These are phyloP conservation scores for Cremastobaeus sp. DNA, from an alignment of 2,888 invertebrate genomes.

Conservation along the genomic window DNA sequence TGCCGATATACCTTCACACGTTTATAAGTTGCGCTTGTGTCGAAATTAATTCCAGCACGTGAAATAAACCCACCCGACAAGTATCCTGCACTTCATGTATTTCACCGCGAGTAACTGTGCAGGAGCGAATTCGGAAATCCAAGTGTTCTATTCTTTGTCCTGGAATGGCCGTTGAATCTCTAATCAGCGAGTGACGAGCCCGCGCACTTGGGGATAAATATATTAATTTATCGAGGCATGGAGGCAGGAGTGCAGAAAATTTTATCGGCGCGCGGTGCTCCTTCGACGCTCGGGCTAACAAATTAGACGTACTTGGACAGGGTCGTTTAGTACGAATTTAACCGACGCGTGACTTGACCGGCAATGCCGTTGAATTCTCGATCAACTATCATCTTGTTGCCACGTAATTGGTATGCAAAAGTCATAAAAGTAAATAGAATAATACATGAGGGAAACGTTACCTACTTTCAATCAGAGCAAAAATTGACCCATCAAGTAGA, in stretches of 20 bases:
- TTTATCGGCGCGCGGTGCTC: slow-evolving; percentile 46
- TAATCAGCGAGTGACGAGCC: no score
- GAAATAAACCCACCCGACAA: no score
- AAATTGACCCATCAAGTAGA: slow-evolving; percentile 44
- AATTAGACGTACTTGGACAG: slow-evolving; percentile 57
- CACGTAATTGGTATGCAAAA: slow-evolving; percentile 56
- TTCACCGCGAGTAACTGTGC: no score
- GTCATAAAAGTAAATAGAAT: slow-evolving; percentile 58
- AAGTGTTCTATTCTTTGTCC: no score
- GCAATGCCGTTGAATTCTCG: slow-evolving; percentile 52
- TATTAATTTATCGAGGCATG: slow-evolving; percentile 45
- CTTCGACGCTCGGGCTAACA: slow-evolving; percentile 50
- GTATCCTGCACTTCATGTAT: no score
- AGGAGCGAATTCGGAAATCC: no score
- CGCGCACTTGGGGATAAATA: no score
- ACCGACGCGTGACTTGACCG: slow-evolving; percentile 63
- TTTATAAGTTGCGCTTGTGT: no score
- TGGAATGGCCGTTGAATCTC: no score
- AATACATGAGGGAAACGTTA: slow-evolving; percentile 44
- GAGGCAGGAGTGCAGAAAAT: slow-evolving; percentile 29
- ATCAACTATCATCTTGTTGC: slow-evolving; percentile 57
- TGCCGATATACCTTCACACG: no score
- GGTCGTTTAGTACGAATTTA: slow-evolving; percentile 55
- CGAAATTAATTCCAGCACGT: no score
- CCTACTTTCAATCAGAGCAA: slow-evolving; percentile 42